Conservation (phyloP, 2,797 vertebrate genomes). For the Arctocebus calabarensis region DNA sequence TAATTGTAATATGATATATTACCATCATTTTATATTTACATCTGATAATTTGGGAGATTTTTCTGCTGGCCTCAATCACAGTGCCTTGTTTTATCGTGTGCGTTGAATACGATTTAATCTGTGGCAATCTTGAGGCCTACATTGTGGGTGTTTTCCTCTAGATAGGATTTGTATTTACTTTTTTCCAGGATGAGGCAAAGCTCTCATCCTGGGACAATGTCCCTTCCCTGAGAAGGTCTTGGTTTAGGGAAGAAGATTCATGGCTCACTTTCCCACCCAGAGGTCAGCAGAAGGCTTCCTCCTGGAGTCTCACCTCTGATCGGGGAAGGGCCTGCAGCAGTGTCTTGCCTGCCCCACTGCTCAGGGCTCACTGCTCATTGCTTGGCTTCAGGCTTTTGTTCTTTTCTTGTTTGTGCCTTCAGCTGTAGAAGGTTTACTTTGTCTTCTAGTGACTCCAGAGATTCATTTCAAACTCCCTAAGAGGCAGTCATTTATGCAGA, state of each 20-base stretch:
- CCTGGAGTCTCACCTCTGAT: background rate
- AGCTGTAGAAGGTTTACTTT: background rate
- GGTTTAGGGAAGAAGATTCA: background rate
- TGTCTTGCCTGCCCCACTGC: background rate
- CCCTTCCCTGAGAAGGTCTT: background rate
- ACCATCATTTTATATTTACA: background rate
- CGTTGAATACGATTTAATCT: slow-evolving; percentile 17
- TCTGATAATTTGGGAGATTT: background rate
- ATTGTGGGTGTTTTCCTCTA: background rate
- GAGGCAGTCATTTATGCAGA: background rate
- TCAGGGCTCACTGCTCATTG: background rate
- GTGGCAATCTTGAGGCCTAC: slow-evolving; percentile 7
- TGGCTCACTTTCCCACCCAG: background rate
- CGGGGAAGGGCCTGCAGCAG: background rate
- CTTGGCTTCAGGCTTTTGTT: background rate
- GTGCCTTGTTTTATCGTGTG: background rate
- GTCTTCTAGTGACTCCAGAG: background rate
- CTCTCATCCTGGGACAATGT: background rate
- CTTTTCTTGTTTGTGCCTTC: background rate
- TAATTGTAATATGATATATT: background rate
- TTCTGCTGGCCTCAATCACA: background rate
- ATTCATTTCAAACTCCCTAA: background rate
- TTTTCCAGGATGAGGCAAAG: background rate
- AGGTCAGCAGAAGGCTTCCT: background rate
- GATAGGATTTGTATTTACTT: slow-evolving; percentile 42